These are phyloP conservation scores for Nemotelus pantherinus DNA, from an alignment of 2,888 invertebrate species.

Conservation along the genomic window DNA sequence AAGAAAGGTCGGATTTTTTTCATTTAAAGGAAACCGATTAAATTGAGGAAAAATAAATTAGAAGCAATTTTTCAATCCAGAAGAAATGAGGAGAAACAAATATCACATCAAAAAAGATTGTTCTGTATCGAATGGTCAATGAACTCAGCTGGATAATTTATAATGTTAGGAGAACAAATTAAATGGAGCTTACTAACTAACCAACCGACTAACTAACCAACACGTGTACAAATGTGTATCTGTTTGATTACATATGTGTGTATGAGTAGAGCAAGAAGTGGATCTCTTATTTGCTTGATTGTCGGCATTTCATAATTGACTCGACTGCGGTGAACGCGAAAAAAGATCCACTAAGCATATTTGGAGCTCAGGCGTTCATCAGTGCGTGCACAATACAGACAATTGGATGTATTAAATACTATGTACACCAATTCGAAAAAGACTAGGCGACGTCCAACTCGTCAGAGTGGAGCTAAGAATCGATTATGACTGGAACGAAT, in stretches of 20 bases:
- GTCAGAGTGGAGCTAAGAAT: not conserved
- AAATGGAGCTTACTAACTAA: not conserved
- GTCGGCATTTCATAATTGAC: slow-evolving; percentile 17
- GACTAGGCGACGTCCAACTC: not conserved
- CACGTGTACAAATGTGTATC: no score
- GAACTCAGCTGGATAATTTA: slow-evolving; percentile 18
- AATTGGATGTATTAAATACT: not conserved
- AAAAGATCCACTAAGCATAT: no score
- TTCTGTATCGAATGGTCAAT: not conserved
- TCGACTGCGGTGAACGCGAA: not conserved
- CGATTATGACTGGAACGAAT: slow-evolving; percentile 18
- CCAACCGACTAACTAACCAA: no score
- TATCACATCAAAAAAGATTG: slow-evolving; percentile 8
- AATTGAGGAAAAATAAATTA: slow-evolving; percentile 8
- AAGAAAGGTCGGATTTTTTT: not conserved
- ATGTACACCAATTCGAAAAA: not conserved
- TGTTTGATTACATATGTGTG: not conserved
- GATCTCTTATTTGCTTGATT: not conserved
- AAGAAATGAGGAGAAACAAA: not conserved
- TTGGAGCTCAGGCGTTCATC: no score
- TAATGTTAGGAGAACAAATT: slow-evolving; percentile 11
- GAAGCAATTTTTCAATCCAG: not conserved
- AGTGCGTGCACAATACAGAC: not conserved
- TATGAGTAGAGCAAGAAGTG: not conserved
- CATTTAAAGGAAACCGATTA: slow-evolving; percentile 3